These are phyloP conservation scores for Brienomyrus brachyistius DNA, from an alignment of 2,113 vertebrate species.

Conservation along the genomic window DNA sequence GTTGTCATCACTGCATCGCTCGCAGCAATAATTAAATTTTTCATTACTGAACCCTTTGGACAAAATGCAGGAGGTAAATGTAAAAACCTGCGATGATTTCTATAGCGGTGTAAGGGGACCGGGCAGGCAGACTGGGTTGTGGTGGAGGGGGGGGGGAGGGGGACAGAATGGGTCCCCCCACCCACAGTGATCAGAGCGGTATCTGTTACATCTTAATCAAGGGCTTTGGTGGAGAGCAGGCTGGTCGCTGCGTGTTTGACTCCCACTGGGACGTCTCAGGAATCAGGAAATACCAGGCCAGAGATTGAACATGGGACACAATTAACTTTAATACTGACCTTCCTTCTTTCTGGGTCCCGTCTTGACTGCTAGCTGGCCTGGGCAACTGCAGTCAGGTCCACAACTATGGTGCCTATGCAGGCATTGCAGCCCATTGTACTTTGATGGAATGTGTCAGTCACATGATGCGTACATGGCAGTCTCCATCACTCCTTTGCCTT, in stretches of 20 bases:
- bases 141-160: neutral
- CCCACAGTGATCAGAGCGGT: conserved; percentile 23
- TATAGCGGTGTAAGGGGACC: conserved; percentile 13
- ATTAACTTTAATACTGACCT: conserved; percentile 23
- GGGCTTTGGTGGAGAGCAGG: conserved; percentile 2
- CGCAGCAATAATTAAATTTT: conserved; percentile 61
- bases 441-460: neutral
- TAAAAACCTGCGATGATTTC: conserved; percentile 32
- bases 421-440: neutral
- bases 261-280: conserved; percentile 4
- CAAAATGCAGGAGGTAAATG: conserved; percentile 45
- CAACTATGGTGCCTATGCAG: neutral
- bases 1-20: conserved; percentile 52
- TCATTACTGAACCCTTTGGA: conserved; percentile 55
- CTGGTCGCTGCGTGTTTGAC: conserved; percentile 9
- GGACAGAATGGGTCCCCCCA: neutral
- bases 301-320: conserved; percentile 16
- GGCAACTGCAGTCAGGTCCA: neutral
- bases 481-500: neutral
- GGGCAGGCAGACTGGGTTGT: neutral
- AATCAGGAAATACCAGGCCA: neutral
- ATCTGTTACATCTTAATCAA: conserved; percentile 33
- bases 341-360: neutral
- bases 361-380: neutral
- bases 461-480: neutral